Evolutionary conservation across 2,797 vertebrate species (phyloP).

Genomic region (Orestias chungarensis): DNA sequence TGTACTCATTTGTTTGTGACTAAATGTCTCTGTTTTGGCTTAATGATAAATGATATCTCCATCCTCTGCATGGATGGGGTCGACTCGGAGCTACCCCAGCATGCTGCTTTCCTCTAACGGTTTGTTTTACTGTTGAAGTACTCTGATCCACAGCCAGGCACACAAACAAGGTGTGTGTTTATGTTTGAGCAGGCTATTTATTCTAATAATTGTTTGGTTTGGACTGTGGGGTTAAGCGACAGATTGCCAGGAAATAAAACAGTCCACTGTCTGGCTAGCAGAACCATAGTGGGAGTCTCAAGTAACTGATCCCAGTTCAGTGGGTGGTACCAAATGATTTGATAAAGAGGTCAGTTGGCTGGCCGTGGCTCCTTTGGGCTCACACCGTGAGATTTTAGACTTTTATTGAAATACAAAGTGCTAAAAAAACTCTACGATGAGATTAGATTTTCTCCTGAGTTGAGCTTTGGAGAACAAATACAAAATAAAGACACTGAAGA

Average conservation of each 20-base stretch:
- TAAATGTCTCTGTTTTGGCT: neutral
- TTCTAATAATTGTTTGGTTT: constrained; percentile 68
- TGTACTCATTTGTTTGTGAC: neutral
- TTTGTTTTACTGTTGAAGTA: constrained; percentile 46
- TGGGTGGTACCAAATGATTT: constrained; percentile 55
- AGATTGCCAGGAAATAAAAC: constrained; percentile 56
- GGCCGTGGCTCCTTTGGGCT: constrained; percentile 21
- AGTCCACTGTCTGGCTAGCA: constrained; percentile 42
- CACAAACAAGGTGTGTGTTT: constrained; percentile 31
- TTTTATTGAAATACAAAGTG: constrained; percentile 50
- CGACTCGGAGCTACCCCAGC: constrained; percentile 46
- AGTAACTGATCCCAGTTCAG: constrained; percentile 67
- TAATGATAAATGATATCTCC: constrained; percentile 36
- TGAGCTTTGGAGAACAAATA: constrained; percentile 52
- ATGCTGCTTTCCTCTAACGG: constrained; percentile 43
- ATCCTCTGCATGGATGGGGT: constrained; percentile 43
- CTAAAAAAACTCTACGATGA: constrained; percentile 31
- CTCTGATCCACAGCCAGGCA: constrained; percentile 67
- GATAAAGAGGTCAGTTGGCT: constrained; percentile 46
- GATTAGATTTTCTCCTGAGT: constrained; percentile 49
- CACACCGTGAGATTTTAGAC: constrained; percentile 19
- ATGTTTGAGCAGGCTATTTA: constrained; percentile 29
- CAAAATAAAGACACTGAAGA: constrained; percentile 33
- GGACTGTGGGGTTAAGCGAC: constrained; percentile 49
- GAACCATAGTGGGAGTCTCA: constrained; percentile 49